These are phyloP conservation scores for Oreochromis aureus DNA, from an alignment of 2,113 vertebrate genomes.

Conservation along the genomic window DNA sequence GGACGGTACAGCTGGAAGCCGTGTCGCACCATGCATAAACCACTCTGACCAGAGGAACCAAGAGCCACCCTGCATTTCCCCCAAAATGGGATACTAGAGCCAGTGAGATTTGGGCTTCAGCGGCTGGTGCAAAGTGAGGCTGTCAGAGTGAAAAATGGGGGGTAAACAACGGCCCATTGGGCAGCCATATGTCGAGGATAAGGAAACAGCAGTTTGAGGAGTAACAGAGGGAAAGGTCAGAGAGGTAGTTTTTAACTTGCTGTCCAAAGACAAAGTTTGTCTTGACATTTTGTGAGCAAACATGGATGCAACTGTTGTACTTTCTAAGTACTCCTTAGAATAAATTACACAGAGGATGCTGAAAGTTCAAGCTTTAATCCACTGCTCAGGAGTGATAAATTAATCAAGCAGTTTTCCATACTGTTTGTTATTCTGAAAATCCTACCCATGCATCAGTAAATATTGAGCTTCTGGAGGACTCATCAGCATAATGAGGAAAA, in stretches of 20 bases:
- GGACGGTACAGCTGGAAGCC: neutral
- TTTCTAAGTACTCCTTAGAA: constrained; percentile 8
- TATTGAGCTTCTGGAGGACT: neutral
- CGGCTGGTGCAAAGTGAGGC: constrained; percentile 37
- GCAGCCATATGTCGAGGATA: constrained; percentile 61
- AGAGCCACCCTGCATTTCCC: neutral
- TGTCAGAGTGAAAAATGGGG: constrained; percentile 71
- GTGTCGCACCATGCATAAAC: constrained; percentile 24
- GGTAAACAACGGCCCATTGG: constrained; percentile 46
- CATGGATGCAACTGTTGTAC: neutral
- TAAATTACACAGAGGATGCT: neutral
- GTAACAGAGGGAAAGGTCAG: constrained; percentile 52
- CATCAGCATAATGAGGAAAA: neutral
- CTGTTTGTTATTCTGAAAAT: neutral
- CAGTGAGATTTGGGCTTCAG: neutral
- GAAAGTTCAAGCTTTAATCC: constrained; percentile 27
- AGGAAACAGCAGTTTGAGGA: constrained; percentile 46
- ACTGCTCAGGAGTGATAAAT: neutral
- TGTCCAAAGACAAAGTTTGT: constrained; percentile 26
- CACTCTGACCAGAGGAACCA: neutral
- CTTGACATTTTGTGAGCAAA: neutral
- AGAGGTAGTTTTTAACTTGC: constrained; percentile 29
- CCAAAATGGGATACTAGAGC: constrained; percentile 13
- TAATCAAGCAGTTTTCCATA: neutral
- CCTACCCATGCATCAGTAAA: neutral